phyloP scores from a whole-genome alignment of 2,797 vertebrate genomes.

The Prionace glauca region DNA sequence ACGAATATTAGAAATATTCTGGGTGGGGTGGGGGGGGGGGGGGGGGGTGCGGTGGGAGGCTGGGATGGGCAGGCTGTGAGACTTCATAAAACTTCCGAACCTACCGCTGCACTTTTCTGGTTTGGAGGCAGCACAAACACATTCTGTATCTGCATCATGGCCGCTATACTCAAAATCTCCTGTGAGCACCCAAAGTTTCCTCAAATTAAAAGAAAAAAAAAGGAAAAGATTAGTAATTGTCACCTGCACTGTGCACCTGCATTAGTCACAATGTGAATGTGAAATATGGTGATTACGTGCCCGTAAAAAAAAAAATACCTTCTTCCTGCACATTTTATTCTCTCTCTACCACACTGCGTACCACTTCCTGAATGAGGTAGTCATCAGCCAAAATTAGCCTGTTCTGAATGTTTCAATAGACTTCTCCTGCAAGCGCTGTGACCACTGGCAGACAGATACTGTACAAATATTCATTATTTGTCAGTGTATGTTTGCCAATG shows the following conservation, averaged over 20 bases:
- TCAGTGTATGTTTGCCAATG: not conserved
- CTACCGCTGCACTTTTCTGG: slow-evolving; percentile 85
- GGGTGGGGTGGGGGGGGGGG: not conserved
- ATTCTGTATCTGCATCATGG: slow-evolving; percentile 99
- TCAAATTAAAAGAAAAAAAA: slow-evolving; percentile 44
- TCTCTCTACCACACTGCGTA: not conserved
- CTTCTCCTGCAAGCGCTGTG: not conserved
- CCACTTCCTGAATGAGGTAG: not conserved
- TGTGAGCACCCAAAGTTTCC: slow-evolving; percentile 93
- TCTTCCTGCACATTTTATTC: not conserved
- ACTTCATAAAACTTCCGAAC: slow-evolving; percentile 48
- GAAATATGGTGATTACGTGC: not conserved
- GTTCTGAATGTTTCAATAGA: not conserved
- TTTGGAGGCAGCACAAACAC: slow-evolving; percentile 79
- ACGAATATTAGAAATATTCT: too few species aligned
- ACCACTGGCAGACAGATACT: not conserved
- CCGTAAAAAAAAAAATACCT: not conserved
- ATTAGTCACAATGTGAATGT: slow-evolving; percentile 10
- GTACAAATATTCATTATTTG: not conserved
- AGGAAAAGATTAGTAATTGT: not conserved
- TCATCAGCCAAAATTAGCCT: not conserved
- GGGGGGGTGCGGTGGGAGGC: not conserved
- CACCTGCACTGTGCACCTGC: not conserved
- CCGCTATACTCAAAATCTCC: slow-evolving; percentile 89
- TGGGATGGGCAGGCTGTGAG: slow-evolving; percentile 9